A percentile compares a stretch with the other conserved stretches of the same genome.
phyloP scores from a whole-genome alignment of 2,888 invertebrate species.

The Saturnia japonica region DNA sequence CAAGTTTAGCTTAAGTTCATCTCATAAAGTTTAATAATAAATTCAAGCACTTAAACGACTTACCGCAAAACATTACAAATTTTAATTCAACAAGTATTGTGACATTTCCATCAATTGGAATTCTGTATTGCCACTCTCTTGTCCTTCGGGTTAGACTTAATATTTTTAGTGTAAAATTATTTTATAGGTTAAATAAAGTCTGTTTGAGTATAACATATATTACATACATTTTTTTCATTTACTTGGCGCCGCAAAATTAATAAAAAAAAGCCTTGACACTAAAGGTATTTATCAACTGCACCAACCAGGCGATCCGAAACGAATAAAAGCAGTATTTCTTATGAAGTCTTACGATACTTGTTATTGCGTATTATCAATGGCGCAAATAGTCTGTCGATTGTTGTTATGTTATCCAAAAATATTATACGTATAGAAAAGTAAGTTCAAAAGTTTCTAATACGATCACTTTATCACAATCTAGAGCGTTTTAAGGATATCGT shows the following conservation, averaged over 20 bases:
- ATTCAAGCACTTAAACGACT: constrained; percentile 3
- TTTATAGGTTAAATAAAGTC: background rate
- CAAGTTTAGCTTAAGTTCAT: background rate
- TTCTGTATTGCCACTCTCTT: constrained; percentile 55
- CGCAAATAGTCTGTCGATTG: constrained; percentile 25
- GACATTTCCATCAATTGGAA: constrained; percentile 50
- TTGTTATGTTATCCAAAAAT: background rate
- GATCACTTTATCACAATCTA: background rate
- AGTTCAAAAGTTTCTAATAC: background rate
- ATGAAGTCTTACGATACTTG: constrained; percentile 32
- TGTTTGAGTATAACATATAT: background rate
- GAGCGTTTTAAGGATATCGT: background rate
- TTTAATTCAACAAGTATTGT: constrained; percentile 27
- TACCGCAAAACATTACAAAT: constrained; percentile 15
- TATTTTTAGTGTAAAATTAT: constrained; percentile 18
- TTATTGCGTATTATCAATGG: constrained; percentile 34
- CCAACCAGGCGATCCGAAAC: background rate
- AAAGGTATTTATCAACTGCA: background rate
- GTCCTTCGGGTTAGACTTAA: constrained; percentile 41
- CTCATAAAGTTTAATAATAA: background rate
- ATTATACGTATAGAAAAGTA: background rate
- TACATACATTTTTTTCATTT: background rate
- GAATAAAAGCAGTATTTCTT: background rate
- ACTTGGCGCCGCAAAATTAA: background rate
- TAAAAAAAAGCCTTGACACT: background rate